Base-by-base conservation (phyloP, 35 echinoderm and acorn worm species). In the Amphiura filiformis region DNA sequence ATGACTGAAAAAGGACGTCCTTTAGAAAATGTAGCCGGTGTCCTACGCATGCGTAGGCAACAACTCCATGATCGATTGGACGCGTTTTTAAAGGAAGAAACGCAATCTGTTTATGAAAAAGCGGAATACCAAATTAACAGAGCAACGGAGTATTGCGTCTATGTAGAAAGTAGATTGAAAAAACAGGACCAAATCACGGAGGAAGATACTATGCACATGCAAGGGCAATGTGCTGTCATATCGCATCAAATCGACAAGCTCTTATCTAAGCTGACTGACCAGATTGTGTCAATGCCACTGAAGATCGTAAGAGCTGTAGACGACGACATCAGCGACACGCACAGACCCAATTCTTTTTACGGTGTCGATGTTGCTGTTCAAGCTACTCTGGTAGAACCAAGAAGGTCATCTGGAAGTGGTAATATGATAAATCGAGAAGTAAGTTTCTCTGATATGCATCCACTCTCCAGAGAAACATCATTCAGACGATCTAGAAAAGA, bases 251-350 rank as follows among this genome's bases (percentile, higher is more conserved):
- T 61, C 32, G 64, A 61, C 83, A 36, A 28, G 56, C 35, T 64
- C 37, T 35, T 70, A 32, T 36, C 32, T 22, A 85, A 33, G 2
- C 23, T 85, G 20, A 36, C 47, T 36, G 83, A 85, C 40, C 56
- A 85, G 83, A 85, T 61, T 37, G 83, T 37, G 13, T 65, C 34
- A 35, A 65, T 65, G 49, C 52, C 83, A 17, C 65, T 85, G 34
- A 85, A 85, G 34, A 70, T 85, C 32, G 56, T 85, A 56, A 85
- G 39, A 61, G 83, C 83, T 30, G 64, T 36, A 23, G 83, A 85
- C 35, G 83, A 57, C 34, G 57, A 35, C 12, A 82, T n/a, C n/a
- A 61, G 26, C 14, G 13, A 30, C 52, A 34, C 26, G 17, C 22
- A 17, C 44, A 23, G 23, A 33, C 32, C 56, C 31, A 85, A 34